Conservation (phyloP, 37 sponge, comb jelly and placozoan species). For the Ianthella basta region DNA sequence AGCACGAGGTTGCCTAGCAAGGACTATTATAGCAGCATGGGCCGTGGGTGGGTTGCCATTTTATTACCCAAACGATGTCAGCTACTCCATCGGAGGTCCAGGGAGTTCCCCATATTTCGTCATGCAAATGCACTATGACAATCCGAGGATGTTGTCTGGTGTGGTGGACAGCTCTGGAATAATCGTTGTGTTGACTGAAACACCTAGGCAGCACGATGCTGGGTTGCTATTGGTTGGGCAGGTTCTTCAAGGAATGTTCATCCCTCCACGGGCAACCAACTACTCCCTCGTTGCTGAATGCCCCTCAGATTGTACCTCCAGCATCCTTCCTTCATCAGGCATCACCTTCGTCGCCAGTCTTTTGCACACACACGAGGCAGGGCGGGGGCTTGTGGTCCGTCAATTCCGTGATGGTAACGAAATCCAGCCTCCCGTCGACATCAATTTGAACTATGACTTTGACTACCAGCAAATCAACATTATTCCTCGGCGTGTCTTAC, state of each 20-base stretch:
- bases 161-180: constrained; percentile 22
- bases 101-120: constrained; percentile 20
- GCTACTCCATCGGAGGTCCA: constrained; percentile 63
- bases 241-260: not conserved
- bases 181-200: not conserved
- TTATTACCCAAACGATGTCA: constrained; percentile 54
- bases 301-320: too few relatives aligned
- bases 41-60: constrained; percentile 55
- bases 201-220: not conserved
- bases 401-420: too few relatives aligned
- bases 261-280: not conserved
- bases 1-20: not conserved
- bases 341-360: too few relatives aligned
- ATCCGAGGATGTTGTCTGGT: constrained; percentile 34
- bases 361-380: too few relatives aligned
- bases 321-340: too few relatives aligned
- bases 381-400: too few relatives aligned
- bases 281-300: too few relatives aligned
- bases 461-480: too few relatives aligned
- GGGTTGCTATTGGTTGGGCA: not conserved
- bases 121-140: constrained; percentile 71
- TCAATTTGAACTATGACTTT: too few relatives aligned
- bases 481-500: not conserved
- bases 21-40: constrained; percentile 20
- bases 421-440: too few relatives aligned